These are phyloP conservation scores for Ceratothoa steindachneri DNA, from an alignment of 2,888 invertebrate genomes.

Conservation along the genomic window DNA sequence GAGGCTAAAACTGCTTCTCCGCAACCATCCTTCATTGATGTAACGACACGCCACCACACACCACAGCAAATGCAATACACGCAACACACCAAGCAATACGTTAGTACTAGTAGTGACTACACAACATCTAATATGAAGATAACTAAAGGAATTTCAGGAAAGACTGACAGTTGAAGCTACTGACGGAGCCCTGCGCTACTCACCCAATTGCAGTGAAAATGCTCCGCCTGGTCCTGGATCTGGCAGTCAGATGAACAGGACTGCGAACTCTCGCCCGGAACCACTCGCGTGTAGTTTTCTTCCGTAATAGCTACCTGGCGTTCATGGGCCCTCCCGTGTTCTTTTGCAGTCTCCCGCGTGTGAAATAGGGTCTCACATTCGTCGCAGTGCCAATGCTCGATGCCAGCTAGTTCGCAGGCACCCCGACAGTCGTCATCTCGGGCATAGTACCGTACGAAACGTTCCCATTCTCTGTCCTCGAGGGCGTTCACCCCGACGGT, in stretches of 20 bases:
- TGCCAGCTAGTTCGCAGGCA: conserved; percentile 63
- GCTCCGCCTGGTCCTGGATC: conserved; percentile 70
- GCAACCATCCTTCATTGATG: conserved; percentile 65
- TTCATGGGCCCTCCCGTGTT: conserved; percentile 82
- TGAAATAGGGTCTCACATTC: conserved; percentile 69
- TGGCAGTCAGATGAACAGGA: conserved; percentile 64
- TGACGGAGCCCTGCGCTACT: no score
- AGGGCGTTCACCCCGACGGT: conserved; percentile 21
- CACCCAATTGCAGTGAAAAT: conserved; percentile 87
- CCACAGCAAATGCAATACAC: not conserved
- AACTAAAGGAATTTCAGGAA: no score
- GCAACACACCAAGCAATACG: not conserved
- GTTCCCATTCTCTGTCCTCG: conserved; percentile 52
- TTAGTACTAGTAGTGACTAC: not conserved
- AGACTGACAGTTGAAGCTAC: no score
- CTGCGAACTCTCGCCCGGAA: conserved; percentile 60
- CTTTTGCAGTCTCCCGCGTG: conserved; percentile 66
- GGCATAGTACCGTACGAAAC: conserved; percentile 51
- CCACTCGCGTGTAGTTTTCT: conserved; percentile 65
- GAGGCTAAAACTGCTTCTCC: conserved; percentile 70
- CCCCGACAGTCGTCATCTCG: conserved; percentile 49
- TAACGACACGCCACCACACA: not conserved
- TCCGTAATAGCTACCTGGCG: conserved; percentile 79
- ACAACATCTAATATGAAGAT: no score
- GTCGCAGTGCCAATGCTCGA: conserved; percentile 83